A percentile compares a stretch with the other conserved stretches of the same genome.
Evolutionary conservation across 2,113 vertebrate species (phyloP).

Genomic region (Channa argus): DNA sequence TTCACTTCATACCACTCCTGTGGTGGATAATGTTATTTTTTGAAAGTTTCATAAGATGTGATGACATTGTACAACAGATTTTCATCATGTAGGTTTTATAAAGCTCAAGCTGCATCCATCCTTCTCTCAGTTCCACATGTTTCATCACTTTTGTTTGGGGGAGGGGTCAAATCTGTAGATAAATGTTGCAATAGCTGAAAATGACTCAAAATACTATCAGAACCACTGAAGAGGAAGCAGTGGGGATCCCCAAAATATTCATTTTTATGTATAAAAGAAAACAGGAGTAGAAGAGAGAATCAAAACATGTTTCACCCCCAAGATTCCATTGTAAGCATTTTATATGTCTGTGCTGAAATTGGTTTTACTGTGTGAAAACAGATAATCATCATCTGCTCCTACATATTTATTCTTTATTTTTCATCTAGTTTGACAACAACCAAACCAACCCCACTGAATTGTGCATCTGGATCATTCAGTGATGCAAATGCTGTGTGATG

Average conservation of each 20-base stretch:
- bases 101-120: background rate
- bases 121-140: conserved; percentile 12
- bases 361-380: background rate
- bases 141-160: conserved; percentile 7
- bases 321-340: background rate
- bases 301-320: conserved; percentile 1
- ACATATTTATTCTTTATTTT: no score
- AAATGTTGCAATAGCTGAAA: conserved; percentile 16
- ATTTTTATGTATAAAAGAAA: background rate
- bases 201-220: background rate
- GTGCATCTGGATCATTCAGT: no score
- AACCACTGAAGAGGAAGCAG: background rate
- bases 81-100: conserved; percentile 37
- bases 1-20: background rate
- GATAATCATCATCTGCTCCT: background rate
- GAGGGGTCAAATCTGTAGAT: background rate
- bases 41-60: conserved; percentile 3
- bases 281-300: background rate
- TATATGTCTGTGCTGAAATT: background rate
- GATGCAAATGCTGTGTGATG: no score
- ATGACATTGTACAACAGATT: conserved; percentile 5
- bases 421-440: no score
- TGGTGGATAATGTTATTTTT: background rate
- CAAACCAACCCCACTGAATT: no score
- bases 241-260: background rate